Conservation (phyloP, 2,113 vertebrate genomes). For the Caracal caracal region DNA sequence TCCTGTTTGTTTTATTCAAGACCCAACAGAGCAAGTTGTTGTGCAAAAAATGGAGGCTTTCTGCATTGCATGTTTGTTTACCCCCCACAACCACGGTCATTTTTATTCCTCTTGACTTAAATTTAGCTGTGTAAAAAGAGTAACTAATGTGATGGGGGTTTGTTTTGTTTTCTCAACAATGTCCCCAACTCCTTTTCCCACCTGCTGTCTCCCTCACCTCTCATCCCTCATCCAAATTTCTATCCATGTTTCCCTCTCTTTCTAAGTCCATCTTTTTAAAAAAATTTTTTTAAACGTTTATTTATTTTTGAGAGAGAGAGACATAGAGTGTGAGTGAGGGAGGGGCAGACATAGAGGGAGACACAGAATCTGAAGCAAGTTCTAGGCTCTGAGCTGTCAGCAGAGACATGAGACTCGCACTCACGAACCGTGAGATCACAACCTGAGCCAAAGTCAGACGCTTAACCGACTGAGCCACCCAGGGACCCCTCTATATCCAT, state of each 20-base stretch:
- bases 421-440: too few relatives aligned
- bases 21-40: constrained; percentile 62
- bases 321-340: too few relatives aligned
- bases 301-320: too few relatives aligned
- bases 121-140: constrained; percentile 54
- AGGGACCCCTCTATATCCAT: not conserved
- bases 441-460: too few relatives aligned
- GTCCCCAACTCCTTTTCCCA: not conserved
- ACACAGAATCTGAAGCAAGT: too few relatives aligned
- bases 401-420: too few relatives aligned
- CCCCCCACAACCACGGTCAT: not conserved
- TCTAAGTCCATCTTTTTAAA: not conserved
- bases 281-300: too few relatives aligned
- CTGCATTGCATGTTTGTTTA: not conserved
- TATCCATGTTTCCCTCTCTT: not conserved
- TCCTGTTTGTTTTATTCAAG: constrained; percentile 84
- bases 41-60: constrained; percentile 71
- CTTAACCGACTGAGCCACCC: too few relatives aligned
- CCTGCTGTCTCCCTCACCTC: not conserved
- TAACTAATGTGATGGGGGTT: not conserved
- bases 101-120: constrained; percentile 50
- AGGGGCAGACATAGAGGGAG: too few relatives aligned
- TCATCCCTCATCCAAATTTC: not conserved
- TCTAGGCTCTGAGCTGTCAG: too few relatives aligned
- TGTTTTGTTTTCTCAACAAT: constrained; percentile 7